Evolutionary conservation across 1,140 invertebrate species (phyloP).

Genomic region (Venturia canescens): DNA sequence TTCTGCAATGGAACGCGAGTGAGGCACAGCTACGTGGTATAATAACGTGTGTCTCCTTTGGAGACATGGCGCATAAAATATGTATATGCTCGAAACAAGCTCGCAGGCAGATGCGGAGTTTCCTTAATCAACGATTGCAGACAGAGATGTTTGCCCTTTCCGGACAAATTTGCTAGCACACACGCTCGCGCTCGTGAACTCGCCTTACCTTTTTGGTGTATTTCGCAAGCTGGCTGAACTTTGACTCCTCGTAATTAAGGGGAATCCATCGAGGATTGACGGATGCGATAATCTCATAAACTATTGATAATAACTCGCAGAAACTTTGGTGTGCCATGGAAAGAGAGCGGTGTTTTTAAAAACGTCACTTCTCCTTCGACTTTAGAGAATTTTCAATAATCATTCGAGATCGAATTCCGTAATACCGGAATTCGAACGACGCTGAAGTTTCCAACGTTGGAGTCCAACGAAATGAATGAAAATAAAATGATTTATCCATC

Average conservation of each 20-base stretch:
- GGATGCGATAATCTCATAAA: too few relatives aligned
- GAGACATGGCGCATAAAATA: background rate
- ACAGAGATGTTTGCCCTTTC: background rate
- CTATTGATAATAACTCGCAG: too few relatives aligned
- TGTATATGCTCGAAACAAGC: background rate
- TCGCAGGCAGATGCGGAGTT: background rate
- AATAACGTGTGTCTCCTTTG: background rate
- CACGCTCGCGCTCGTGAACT: background rate
- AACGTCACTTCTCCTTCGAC: too few relatives aligned
- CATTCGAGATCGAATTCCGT: too few relatives aligned
- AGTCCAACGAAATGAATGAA: too few relatives aligned
- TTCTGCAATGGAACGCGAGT: background rate
- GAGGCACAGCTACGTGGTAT: background rate
- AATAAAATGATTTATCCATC: too few relatives aligned
- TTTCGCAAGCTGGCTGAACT: background rate
- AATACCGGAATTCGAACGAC: too few relatives aligned
- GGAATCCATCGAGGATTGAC: background rate
- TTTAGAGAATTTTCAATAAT: too few relatives aligned
- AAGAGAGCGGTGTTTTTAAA: too few relatives aligned
- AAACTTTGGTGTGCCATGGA: too few relatives aligned
- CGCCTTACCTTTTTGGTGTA: background rate
- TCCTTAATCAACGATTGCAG: slow-evolving; percentile 13
- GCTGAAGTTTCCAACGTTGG: too few relatives aligned
- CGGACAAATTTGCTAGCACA: background rate
- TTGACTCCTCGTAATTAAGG: background rate